Evolutionary conservation across 2,888 invertebrate species (phyloP), one percentile per base, ranked within the genome.

Genomic region (Nesidiocoris tenuis): DNA sequence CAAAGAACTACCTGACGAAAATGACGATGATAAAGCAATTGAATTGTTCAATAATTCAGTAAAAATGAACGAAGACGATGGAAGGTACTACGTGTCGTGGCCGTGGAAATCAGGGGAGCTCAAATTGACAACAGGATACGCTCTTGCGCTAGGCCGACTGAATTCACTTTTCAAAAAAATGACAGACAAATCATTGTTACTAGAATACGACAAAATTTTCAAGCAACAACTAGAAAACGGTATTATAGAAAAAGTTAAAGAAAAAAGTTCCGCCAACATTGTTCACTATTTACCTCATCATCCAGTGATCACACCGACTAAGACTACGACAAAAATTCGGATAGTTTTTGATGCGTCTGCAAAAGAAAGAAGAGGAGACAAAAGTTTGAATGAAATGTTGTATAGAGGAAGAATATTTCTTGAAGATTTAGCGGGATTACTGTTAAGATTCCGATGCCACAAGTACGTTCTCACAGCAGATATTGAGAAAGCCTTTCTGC

Each of bases 251-350:
- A 55, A 3, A 3, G 18, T 68, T 3, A 17, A 18, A 21, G 56
- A 56, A 56, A 56, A 16, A 3, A 1, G 16, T 2, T 55, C 18
- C 2, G 2, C 55, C 19, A 56, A 57, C 22, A 56, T 57, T 3
- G 24, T 57, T n/a, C 70, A 70, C 24, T 70, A 70, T n/a, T n/a
- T 70, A 1, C 70, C 70, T 23, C 70, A 70, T 24, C 70, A 70
- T 5, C 57, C 57, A 23, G 70, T 70, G 1, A 2, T 54, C 2
- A 25, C 25, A 39, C 17, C 25, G 17, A 54, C 25, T 1, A 18
- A 22, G 12, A 54, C 74, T 3, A 22, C 72, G 0, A 72, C 72
- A 1, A 72, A 72, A 22, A 5, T 72, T 5, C 23, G 72, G 9
- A 72, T 72, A 1, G 72, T 72, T 0, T 72, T 39, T 19, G 72